Evolutionary conservation across 2,888 invertebrate species (phyloP), one percentile per base, ranked within the genome.

Genomic region (Brachynemurus nebulosus): DNA sequence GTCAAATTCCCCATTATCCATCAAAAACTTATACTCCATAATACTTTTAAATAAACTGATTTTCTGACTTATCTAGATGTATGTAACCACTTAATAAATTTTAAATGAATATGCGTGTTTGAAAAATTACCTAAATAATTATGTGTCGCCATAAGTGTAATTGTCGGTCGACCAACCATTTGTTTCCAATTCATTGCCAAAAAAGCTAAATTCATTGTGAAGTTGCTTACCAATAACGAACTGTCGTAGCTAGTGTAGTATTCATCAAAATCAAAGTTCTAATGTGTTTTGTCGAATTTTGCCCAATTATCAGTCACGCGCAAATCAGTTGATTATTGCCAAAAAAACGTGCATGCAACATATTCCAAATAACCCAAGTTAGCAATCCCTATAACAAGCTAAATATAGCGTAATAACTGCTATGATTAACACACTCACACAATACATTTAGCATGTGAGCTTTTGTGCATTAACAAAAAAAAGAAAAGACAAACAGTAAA

Each of bases 211-310:
- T 93, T 91, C 59, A 86, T 86, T 63, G 82, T 86, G 68, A 95
- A 86, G 64, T 86, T 89, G 72, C 93, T 90, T 63, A 90, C 84
- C 67, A 95, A 80, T 66, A 96, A 80, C 61, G 88, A 89, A 65
- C 88, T 84, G 74, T 97, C 97, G 63, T 90, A 88, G 58, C 91
- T 90, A 67, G 90, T 86, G 80, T 96, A 97, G 79, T 92, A 93
- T 65, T 92, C 85, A 66, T 91, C 86, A 66, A 79, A 78, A 72
- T 86, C 86, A 74, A 86, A 80, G 68, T 84, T 86, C 88, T 88
- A 78, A 53, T 66, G 65, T 60, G 61, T 63, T n/a, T n/a, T n/a
- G n/a, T n/a, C n/a, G 11, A 12, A 6, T 30, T n/a, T 37, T 18
- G 12, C 19, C 20, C 17, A 18, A 37, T 18, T 19, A 12, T 12